Evolutionary conservation across 1,140 invertebrate genomes (phyloP).

Genomic region (Drosophila pseudoobscura): DNA sequence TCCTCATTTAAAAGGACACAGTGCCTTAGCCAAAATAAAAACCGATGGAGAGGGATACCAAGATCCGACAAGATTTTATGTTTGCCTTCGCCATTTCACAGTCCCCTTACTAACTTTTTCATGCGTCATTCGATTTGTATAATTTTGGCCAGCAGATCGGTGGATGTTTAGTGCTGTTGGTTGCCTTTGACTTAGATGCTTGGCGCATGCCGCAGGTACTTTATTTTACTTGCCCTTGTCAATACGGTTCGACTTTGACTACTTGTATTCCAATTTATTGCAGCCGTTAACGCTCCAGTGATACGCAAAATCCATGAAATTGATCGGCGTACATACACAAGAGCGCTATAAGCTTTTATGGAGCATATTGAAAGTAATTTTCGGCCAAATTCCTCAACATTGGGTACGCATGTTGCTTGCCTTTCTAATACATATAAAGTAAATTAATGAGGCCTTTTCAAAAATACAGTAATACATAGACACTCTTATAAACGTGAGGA

Average conservation of each 20-base stretch:
- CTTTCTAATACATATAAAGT: constrained; percentile 43
- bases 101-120: constrained; percentile 1
- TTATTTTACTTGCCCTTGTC: constrained; percentile 52
- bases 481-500: not conserved
- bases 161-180: not conserved
- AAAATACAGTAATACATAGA: constrained; percentile 2
- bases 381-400: constrained; percentile 23
- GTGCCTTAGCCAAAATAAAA: no score
- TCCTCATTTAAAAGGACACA: no score
- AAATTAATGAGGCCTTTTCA: constrained; percentile 45
- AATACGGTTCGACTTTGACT: constrained; percentile 42
- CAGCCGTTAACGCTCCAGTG: constrained; percentile 37
- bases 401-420: constrained; percentile 28
- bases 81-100: constrained; percentile 1
- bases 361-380: constrained; percentile 48
- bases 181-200: constrained; percentile 23
- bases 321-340: constrained; percentile 12
- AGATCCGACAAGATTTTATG: no score
- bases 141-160: not conserved
- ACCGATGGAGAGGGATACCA: no score
- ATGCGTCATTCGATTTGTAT: constrained; percentile 4
- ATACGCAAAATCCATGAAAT: constrained; percentile 43
- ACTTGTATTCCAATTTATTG: constrained; percentile 53
- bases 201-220: constrained; percentile 22
- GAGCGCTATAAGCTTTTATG: constrained; percentile 9